These are phyloP conservation scores for Oligia fasciuncula DNA, from an alignment of 2,888 invertebrate genomes.

Conservation along the genomic window DNA sequence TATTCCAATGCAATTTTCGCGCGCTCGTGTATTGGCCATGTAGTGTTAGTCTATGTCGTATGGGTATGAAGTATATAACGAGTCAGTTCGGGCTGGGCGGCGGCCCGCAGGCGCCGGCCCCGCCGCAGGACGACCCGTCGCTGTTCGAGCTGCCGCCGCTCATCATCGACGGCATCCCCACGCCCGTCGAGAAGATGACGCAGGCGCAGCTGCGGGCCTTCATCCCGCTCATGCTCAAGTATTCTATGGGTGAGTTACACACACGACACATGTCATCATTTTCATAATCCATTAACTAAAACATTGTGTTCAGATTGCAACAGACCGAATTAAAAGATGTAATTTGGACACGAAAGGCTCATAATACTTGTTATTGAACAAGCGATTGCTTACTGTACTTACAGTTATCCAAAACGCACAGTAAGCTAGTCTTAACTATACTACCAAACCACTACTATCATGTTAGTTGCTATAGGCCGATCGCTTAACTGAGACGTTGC, in stretches of 20 bases:
- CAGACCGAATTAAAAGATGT: not conserved
- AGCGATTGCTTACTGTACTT: not conserved
- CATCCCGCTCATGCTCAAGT: slow-evolving; percentile 99
- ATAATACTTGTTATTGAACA: not conserved
- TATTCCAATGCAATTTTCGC: not conserved
- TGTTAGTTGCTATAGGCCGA: not conserved
- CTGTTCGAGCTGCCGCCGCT: slow-evolving; percentile 98
- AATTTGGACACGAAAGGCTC: not conserved
- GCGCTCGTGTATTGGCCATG: not conserved
- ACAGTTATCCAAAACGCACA: not conserved
- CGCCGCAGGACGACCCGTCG: slow-evolving; percentile 95
- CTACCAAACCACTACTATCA: not conserved
- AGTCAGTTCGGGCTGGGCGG: slow-evolving; percentile 89
- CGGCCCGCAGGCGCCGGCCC: slow-evolving; percentile 86
- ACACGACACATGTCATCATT: not conserved
- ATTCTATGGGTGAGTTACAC: slow-evolving; percentile 94
- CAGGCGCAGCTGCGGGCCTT: slow-evolving; percentile 99
- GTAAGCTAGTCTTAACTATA: not conserved
- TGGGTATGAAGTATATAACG: slow-evolving; percentile 48
- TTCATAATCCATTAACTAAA: not conserved
- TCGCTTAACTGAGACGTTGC: no score
- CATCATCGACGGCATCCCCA: slow-evolving; percentile 99
- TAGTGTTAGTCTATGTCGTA: slow-evolving; percentile 21
- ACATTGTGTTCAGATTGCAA: not conserved
- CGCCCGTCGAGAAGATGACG: slow-evolving; percentile 99